Base-by-base conservation (phyloP, 2,797 vertebrate genomes). In the Protosalanx chinensis region DNA sequence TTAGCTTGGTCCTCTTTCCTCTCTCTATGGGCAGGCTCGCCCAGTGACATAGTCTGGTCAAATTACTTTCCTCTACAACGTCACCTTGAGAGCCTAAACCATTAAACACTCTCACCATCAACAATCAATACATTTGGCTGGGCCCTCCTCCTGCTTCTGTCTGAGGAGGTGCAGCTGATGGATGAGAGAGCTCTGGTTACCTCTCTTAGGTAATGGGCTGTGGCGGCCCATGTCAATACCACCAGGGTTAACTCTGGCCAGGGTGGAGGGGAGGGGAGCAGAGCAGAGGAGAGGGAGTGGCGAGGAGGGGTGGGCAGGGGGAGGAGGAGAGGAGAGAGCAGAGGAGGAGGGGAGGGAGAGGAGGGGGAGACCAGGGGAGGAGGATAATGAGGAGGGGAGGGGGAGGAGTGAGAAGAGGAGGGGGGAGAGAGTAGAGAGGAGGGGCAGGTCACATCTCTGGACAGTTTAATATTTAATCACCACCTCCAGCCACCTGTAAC, bases 401-500 rank as follows among this genome's bases (percentile, higher is more conserved):
- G 79, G 69, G 10, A 46, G 70, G 72, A 58, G 66, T 80, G 73
- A 65, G 68, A 66, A 77, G 77, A 10, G 8, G 79, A 78, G 15
- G 5, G 12, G 13, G 51, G 1, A 15, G 51, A 46, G 41, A 12
- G 12, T 5, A 12, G 20, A 59, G 32, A 20, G 62, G 18, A 64
- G 77, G 82, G 79, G 41, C 33, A 35, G 74, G 88, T 90, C 89
- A 82, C 76, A 84, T 85, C 85, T 86, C 79, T 85, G 85, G 80
- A 87, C 86, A 84, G 72, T 79, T 91, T 87, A 90, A 91, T 90
- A 90, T 93, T 91, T 91, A 90, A 93, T 91, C 82, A 90, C 65
- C 80, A 35, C 33, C 33, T 35, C 37, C 56, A 58, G 75, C 77
- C 82, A 77, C 68, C 27, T 41, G 90, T 74, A 89, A 91, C 85